phyloP scores from a whole-genome alignment of 1,140 invertebrate species.

The Pantala flavescens region DNA sequence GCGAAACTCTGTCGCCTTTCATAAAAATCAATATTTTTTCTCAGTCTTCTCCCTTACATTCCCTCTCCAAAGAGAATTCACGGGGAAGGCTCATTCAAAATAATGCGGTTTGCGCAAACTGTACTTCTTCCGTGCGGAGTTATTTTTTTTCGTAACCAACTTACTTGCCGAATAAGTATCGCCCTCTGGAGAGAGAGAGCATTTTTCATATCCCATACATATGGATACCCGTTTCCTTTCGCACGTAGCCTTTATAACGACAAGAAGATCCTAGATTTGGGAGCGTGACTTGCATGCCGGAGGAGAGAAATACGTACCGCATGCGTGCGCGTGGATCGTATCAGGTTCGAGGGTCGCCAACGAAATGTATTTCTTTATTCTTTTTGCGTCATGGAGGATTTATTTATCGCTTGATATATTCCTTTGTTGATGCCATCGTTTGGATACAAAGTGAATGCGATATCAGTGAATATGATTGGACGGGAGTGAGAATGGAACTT shows the following conservation, averaged over 20 bases:
- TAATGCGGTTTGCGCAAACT: not conserved
- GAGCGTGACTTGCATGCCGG: not conserved
- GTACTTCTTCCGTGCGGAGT: not conserved
- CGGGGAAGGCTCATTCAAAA: not conserved
- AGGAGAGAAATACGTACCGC: not conserved
- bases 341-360: no score
- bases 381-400: no score
- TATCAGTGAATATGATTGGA: no score
- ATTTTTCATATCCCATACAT: not conserved
- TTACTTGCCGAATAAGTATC: not conserved
- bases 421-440: no score
- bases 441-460: no score
- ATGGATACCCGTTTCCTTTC: not conserved
- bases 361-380: no score
- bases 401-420: no score
- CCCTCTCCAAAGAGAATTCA: not conserved
- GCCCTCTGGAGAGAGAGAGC: not conserved
- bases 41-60: not conserved
- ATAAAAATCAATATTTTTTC: constrained; percentile 11
- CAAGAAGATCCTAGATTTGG: not conserved
- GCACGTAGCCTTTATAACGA: not conserved
- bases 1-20: not conserved
- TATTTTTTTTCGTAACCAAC: not conserved
- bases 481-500: no score
- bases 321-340: no score